Base-by-base conservation (phyloP, 64 coral and sea anemone genomes). In the Anthopleura sola region DNA sequence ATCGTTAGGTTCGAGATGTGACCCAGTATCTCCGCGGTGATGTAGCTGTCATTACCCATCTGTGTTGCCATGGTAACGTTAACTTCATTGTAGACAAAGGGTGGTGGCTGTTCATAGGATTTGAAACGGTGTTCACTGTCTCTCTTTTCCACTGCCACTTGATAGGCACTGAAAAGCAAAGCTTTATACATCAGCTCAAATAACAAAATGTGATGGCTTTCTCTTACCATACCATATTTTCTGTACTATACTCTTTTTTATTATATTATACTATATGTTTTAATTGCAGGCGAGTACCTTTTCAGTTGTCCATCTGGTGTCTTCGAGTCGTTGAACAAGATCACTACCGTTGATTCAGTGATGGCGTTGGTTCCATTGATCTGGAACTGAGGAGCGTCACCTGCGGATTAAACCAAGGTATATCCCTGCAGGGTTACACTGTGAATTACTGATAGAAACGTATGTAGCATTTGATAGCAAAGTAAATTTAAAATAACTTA, bases 21-120 rank as follows among this genome's bases (percentile, higher is more conserved):
- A 44, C 40, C 40, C 40, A 44, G 40, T 3, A 44, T 44, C 40
- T 44, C 40, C 9, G 40, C 40, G 4, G 40, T 44, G 40, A 44
- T 44, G 40, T 44, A 44, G 9, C 40, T 44, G 9, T 44, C 68
- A 78, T 24, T 75, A 33, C 78, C 29, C 85, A 78, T 75, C 34
- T 37, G 47, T 32, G 85, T 53, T 8, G 83, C 68, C 34, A 85
- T n/a, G 4, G 68, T 66, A 85, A 66, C 83, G 83, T 85, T 34
- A 32, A 36, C 55, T 62, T 85, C 83, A 28, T 85, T 53, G 50
- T 53, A 53, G 50, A 53, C 50, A 53, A 53, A 53, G 50, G 50
- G 12, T 53, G 50, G 50, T 85, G 56, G 55, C 38, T 40, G 60
- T 66, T 66, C 36, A 64, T 66, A 56, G 60, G 46, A 66, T 39